Evolutionary conservation across 2,888 invertebrate species (phyloP), one percentile per base, ranked within the genome.

Genomic region (Athrips mouffetella): DNA sequence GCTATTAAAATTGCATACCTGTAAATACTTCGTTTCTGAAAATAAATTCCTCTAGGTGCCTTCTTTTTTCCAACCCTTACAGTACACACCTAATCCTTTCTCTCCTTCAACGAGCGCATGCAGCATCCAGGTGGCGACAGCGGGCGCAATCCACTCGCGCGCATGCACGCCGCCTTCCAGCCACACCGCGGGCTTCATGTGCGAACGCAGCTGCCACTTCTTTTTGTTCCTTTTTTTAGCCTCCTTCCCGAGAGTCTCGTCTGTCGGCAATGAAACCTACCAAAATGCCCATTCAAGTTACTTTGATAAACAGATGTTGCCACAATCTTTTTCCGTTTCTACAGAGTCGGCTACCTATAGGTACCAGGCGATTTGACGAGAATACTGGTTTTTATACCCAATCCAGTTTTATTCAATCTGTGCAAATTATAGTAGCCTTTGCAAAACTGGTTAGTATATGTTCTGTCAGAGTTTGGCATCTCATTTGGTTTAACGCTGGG

Each of bases 121-220:
- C 50, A 93, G 78, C 62, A 93, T 92, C 91, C 92, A 94, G 15
- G 93, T 92, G 31, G 93, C 91, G 0, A 93, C 92, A 0, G 95
- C 94, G 0, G 94, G 93, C 1, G 94, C 90, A 59, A 95, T 94
- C 95, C 95, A 95, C 77, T 95, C 95, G 59, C 92, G 76, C 1
- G 92, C 93, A 63, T 94, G 93, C 51, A 91, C 85, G 0, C 96
- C 95, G 7, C 93, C 95, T 65, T 96, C 96, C 25, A 96, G 89
- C 91, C 96, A 96, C 31, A 96, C 91, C 0, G 92, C 92, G 2
- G 93, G 93, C 57, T 94, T 94, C 61, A 86, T 76, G 45, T 72
- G 75, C 3, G 89, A 86, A 2, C 76, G 76, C 44, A 89, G 59
- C 53, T 82, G 85, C 68, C 89, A 89, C 49, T 89, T 86, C 59